Evolutionary conservation across 2,797 vertebrate species (phyloP).

Genomic region (Menidia menidia): DNA sequence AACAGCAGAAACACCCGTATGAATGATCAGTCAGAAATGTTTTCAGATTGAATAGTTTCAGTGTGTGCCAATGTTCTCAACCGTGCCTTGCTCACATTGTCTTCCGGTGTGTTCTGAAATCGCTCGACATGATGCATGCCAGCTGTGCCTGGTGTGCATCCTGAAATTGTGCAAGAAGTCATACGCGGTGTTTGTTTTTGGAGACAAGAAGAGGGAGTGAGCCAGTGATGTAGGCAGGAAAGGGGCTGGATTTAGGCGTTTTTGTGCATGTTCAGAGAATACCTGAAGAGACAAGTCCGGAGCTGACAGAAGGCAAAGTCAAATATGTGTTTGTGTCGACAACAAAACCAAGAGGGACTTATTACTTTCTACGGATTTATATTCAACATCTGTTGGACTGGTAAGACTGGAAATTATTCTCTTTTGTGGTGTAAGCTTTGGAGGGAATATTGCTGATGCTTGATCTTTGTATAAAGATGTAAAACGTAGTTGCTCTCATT

Average conservation of each 20-base stretch:
- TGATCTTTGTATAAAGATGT: constrained; percentile 1
- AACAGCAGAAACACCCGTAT: constrained; percentile 52
- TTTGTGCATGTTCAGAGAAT: constrained; percentile 63
- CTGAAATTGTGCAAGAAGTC: constrained; percentile 53
- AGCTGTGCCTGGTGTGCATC: constrained; percentile 6
- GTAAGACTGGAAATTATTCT: constrained; percentile 55
- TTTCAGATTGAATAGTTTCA: not conserved
- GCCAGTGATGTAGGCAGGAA: constrained; percentile 69
- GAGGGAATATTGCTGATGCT: constrained; percentile 6
- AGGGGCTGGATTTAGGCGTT: constrained; percentile 69
- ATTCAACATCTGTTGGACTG: constrained; percentile 32
- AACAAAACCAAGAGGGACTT: constrained; percentile 47
- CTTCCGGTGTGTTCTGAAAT: not conserved
- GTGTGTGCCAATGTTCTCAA: constrained; percentile 14
- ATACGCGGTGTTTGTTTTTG: constrained; percentile 22
- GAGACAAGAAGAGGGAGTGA: constrained; percentile 55
- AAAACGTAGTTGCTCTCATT: not conserved
- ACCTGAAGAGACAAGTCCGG: constrained; percentile 81
- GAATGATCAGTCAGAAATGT: constrained; percentile 47
- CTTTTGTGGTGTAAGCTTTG: constrained; percentile 19
- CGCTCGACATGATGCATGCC: constrained; percentile 28
- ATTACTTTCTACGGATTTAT: constrained; percentile 23
- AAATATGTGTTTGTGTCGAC: constrained; percentile 55
- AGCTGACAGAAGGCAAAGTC: constrained; percentile 60
- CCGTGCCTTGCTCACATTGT: not conserved